Evolutionary conservation across 1,140 invertebrate genomes (phyloP), one percentile per base, ranked within the genome.

Genomic region (Formica exsecta): DNA sequence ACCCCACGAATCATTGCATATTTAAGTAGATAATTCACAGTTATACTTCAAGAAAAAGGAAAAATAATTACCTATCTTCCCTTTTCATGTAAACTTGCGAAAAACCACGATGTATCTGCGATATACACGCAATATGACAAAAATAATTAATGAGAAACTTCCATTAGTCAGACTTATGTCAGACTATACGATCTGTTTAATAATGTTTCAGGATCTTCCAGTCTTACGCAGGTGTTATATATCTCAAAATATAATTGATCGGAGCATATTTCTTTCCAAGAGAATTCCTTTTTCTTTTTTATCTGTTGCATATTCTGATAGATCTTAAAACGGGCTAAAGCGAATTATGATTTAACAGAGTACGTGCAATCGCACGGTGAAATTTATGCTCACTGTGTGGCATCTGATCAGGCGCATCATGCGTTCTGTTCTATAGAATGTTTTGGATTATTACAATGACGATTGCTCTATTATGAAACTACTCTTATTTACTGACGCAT

Each of bases 351-450:
- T 22, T 70, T 16, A 22, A 41, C n/a, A 70, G 2, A 71, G 51
- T 70, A 38, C 36, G 6, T 32, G 71, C 8, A 57, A 57, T 41
- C 32, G 44, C 22, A 70, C 3, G 3, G 7, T 38, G 16, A 80
- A 41, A 80, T 70, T 62, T 41, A 29, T 80, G 16, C 32, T 80
- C 22, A 79, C 48, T 80, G 13, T 41, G n/a, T 22, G 64, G 48
- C 13, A 38, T 68, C 36, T 80, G 44, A 32, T 36, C 65, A 19
- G 65, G 11, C 2, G 13, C 9, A 29, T 71, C 65, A 5, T 70
- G 19, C 5, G 11, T 13, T 54, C 16, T 41, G 9, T 38, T 70
- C 9, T 70, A 4, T 2, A 83, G 38, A 83, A 38, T 19, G 11
- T 62, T 76, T n/a, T 44, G 71, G 36, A n/a, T 59, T 8, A 25